Percentiles rank a stretch among this genome's conserved stretches.
Evolutionary conservation across 2,113 vertebrate species (phyloP).

Genomic region (Lethenteron reissneri): DNA sequence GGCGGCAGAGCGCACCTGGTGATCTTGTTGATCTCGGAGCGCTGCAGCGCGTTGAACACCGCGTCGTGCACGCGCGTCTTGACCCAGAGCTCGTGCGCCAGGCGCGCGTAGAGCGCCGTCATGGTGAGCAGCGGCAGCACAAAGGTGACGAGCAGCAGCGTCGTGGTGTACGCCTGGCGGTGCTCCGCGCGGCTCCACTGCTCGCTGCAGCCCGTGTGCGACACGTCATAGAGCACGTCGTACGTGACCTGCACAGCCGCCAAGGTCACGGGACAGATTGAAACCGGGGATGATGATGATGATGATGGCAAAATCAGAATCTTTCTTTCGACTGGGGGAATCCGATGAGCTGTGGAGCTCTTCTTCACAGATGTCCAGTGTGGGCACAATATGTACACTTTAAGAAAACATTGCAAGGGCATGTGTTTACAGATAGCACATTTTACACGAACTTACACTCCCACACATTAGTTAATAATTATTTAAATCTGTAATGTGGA

Average conservation of each 20-base stretch:
- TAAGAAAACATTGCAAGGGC: no score
- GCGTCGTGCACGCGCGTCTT: conserved; percentile 15
- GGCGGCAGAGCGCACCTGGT: conserved; percentile 11
- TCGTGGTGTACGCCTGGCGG: conserved; percentile 14
- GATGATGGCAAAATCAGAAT: not conserved
- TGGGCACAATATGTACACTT: not conserved
- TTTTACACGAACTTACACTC: no score
- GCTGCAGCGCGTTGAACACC: conserved; percentile 15
- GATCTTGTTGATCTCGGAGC: conserved; percentile 18
- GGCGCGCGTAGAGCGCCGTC: conserved; percentile 15
- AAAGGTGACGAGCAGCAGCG: conserved; percentile 14
- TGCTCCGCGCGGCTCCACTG: conserved; percentile 14
- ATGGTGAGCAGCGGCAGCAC: conserved; percentile 15
- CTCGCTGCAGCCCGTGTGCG: conserved; percentile 16
- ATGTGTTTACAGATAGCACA: no score
- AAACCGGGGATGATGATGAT: no score
- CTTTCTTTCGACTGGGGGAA: not conserved
- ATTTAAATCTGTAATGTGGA: no score
- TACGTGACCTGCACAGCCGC: conserved; percentile 13
- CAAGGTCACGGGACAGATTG: no score
- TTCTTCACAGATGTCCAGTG: conserved; percentile 13
- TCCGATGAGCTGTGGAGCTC: not conserved
- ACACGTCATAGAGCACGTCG: conserved; percentile 16
- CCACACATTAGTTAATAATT: no score
- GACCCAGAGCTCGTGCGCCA: conserved; percentile 16